Evolutionary conservation across 2,797 vertebrate genomes (phyloP), one percentile per base, ranked within the genome.

Genomic region (Gambusia yucatana): DNA sequence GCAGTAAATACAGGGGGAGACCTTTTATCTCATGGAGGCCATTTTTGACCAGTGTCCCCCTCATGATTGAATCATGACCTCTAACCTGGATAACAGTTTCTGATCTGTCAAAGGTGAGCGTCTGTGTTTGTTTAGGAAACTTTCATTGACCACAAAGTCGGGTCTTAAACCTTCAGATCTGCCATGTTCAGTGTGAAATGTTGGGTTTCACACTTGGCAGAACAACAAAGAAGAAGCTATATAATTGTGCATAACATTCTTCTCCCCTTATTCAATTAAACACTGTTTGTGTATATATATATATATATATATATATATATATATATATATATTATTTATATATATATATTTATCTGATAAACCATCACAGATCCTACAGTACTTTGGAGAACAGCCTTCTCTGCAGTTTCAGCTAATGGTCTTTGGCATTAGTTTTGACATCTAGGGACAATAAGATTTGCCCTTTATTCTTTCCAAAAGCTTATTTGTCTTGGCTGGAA

Each of bases 61-160:
- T 2, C 2, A 20, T 33, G n/a, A 14, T 4, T 59, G 55, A 63
- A 63, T 1, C 4, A 3, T 63, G 16, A 46, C 57, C 30, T 52
- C 69, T 17, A 17, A 46, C 33, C 73, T 43, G 50, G 3, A 72
- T 33, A 76, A 36, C 47, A n/a, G 8, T 84, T 76, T 77, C 41
- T 73, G 39, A 73, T 36, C 52, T 63, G 65, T 75, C 73, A 39
- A 39, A 55, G 43, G 47, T 79, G 61, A 33, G 17, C 0, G n/a
- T 39, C 44, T 33, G 65, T 82, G 75, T 82, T 81, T 81, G 65
- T 83, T 81, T 70, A 77, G 79, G 50, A 81, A 47, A 8, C 30
- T 65, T 39, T 36, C 36, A 39, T 36, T 65, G 36, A 67, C 10
- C 36, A 67, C 17, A 25, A 41, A 25, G 63, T 20, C 36, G 6